Evolutionary conservation across 2,113 vertebrate genomes (phyloP), one percentile per base, ranked within the genome.

Genomic region (Gadus chalcogrammus): DNA sequence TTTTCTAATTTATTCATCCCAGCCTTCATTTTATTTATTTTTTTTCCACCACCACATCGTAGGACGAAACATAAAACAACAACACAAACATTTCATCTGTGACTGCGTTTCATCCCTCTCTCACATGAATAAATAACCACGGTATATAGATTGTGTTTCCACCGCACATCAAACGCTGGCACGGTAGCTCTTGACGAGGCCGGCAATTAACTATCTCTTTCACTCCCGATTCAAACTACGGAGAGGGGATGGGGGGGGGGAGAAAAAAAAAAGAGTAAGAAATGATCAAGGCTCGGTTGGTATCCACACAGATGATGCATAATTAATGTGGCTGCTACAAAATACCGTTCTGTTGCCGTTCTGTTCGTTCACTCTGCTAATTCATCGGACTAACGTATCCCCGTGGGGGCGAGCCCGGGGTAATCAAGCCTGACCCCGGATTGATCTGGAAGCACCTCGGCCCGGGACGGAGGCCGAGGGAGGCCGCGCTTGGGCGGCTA

Each of bases 271-370:
- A 72, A 63, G 27, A 64, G 20, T 62, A 48, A 86, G 88, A 83
- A 77, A 88, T 82, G 89, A 91, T 92, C 89, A 91, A 86, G 90
- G 83, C 79, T 13, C 64, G 80, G 83, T 74, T 85, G 89, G 87
- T 88, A 87, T 88, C 81, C 42, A n/a, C 74, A 79, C 83, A 76
- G 82, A 76, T 61, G 60, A 91, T 92, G 89, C 90, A 92, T 92
- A 90, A 92, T 92, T 91, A 87, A 92, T 92, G 81, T 79, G 83
- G 88, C 88, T 90, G 85, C 81, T 88, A 92, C 88, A 91, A 91
- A 90, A 90, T 85, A 88, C 82, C 80, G 79, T 91, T 90, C 89
- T 87, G 88, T 90, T 89, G 90, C 88, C 84, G 82, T 87, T 90
- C 85, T 88, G 87, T 89, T 88, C 85, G 79, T 85, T 90, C 89